Evolutionary conservation across 2,113 vertebrate species (phyloP).

Genomic region (Xenotilapia longispinis): DNA sequence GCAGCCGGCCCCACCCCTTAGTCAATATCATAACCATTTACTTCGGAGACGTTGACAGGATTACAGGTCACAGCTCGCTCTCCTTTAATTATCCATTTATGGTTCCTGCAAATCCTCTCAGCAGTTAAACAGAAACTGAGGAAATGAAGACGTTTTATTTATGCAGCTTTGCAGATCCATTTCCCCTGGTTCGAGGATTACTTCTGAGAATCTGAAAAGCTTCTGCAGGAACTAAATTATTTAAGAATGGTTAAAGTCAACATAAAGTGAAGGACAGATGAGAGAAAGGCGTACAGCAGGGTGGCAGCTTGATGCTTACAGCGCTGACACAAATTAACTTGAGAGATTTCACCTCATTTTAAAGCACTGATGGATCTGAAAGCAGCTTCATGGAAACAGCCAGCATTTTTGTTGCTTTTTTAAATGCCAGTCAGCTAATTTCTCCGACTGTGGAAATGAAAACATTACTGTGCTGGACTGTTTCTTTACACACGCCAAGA

Average conservation of each 20-base stretch:
- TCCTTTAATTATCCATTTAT: not conserved
- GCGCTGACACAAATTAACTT: not conserved
- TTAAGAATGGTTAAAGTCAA: not conserved
- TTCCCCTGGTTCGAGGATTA: not conserved
- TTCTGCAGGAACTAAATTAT: not conserved
- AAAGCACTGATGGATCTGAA: not conserved
- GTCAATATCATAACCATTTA: not conserved
- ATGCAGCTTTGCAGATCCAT: not conserved
- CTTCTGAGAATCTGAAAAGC: not conserved
- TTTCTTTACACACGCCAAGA: not conserved
- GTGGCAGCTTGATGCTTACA: not conserved
- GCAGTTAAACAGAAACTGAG: not conserved
- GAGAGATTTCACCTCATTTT: not conserved
- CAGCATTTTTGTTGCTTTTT: not conserved
- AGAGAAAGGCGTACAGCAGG: not conserved
- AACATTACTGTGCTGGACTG: not conserved
- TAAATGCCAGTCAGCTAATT: not conserved
- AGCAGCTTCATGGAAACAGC: rapidly evolving
- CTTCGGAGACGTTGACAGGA: not conserved
- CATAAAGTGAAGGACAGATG: not conserved
- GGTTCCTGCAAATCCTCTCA: not conserved
- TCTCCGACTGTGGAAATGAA: not conserved
- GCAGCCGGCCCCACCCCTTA: not conserved
- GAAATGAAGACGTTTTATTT: not conserved
- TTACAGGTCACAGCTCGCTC: not conserved